Base-by-base conservation (phyloP, 1,140 invertebrate genomes). In the Nixonia krombeini region DNA sequence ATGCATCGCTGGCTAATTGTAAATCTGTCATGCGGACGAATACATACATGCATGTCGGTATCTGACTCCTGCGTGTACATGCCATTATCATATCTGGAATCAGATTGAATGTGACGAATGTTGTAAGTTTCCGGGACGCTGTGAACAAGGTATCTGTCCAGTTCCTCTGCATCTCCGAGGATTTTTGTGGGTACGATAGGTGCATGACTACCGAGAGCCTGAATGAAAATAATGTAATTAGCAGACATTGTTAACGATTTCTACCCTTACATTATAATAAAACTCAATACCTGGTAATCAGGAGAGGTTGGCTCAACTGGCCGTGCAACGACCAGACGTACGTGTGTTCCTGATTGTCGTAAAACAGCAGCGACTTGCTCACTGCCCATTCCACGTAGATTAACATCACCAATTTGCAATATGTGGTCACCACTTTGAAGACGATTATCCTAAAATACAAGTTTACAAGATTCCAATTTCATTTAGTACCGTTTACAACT, bases 291-390 rank as follows among this genome's bases (percentile, higher is more conserved):
- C 79, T 85, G 82, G 67, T 88, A 90, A 75, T 91, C 89, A 8
- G 91, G 89, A 1, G 91, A 90, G 42, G 89, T 87, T 23, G 91
- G 88, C 78, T 95, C 93, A 29, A 94, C 89, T 44, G 93, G 92
- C 55, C 96, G 88, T 21, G 96, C 97, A 26, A 99, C 96, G 28
- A 98, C 92, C 38, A 99, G 89, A 1, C 96, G 90, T 18, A 99
- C 96, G 76, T 95, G 92, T 6, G 91, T 94, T 15, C 96, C 96
- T 15, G 95, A 95, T 85, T 97, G 95, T 17, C 97, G 89, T 42
- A 99, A 85, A 46, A 99, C 96, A n/a, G 94, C 91, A 16, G 96
- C 97, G 66, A 99, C 97, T 84, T 97, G 96, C 82, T 99, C 96
- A 12, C 95, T 97, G 3, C 93, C 94, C 95, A 99, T 96, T 65